Evolutionary conservation across 2,888 invertebrate species (phyloP).

Genomic region (Pachymerium ferrugineum): DNA sequence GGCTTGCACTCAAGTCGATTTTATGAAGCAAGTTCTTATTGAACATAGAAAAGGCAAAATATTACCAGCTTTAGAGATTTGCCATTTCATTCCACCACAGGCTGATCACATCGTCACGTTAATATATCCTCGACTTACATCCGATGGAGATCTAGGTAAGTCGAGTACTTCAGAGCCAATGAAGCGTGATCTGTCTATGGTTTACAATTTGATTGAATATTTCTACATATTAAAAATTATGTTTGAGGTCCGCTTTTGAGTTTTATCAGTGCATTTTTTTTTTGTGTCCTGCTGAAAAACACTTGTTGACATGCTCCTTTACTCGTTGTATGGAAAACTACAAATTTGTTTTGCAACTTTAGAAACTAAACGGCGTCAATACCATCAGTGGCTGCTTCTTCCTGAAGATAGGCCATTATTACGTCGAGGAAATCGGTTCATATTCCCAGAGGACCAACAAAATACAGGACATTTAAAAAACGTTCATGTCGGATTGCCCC

Average conservation of each 20-base stretch:
- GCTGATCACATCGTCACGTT: slow-evolving; percentile 7
- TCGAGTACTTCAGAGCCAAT: too few species aligned
- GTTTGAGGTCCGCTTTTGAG: too few species aligned
- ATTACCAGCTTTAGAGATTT: neutral
- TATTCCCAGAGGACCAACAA: neutral
- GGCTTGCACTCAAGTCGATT: neutral
- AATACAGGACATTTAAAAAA: neutral
- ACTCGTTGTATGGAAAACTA: too few species aligned
- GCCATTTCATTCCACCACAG: neutral
- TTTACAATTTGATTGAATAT: too few species aligned
- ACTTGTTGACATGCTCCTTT: too few species aligned
- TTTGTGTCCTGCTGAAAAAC: too few species aligned
- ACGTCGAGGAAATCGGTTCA: neutral
- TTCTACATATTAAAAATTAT: too few species aligned
- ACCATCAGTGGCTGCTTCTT: slow-evolving; percentile 9
- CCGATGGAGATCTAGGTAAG: slow-evolving; percentile 1
- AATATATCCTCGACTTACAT: neutral
- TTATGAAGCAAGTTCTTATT: neutral
- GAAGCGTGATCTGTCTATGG: too few species aligned
- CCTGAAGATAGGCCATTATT: slow-evolving; percentile 19
- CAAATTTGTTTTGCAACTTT: neutral
- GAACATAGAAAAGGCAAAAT: neutral
- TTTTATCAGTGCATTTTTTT: too few species aligned
- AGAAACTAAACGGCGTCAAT: neutral
- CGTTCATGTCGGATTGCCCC: neutral